Evolutionary conservation across 1,140 invertebrate species (phyloP).

Genomic region (Doryteuthis pealeii): DNA sequence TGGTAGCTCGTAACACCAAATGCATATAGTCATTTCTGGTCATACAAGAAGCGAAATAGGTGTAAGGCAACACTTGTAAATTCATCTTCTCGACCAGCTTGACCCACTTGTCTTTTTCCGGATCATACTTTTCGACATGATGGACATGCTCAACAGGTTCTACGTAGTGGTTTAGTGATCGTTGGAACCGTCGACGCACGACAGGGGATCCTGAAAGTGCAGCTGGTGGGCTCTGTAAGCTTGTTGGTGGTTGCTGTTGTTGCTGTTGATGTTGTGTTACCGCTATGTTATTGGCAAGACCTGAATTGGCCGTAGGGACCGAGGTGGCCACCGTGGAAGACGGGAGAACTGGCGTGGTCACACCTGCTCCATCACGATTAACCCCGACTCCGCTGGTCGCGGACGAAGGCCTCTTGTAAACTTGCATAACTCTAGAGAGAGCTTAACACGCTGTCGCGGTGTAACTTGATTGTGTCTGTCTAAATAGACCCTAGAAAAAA

Average conservation of each 20-base stretch:
- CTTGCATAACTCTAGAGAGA: background rate
- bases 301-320: background rate
- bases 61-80: background rate
- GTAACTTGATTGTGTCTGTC: too few relatives aligned
- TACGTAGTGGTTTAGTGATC: background rate
- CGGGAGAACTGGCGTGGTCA: background rate
- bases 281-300: background rate
- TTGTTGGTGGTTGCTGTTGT: background rate
- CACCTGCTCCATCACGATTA: background rate
- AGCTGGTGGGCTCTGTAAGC: background rate
- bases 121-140: conserved; percentile 4
- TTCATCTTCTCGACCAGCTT: conserved; percentile 6
- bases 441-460: too few relatives aligned
- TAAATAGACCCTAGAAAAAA: too few relatives aligned
- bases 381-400: background rate
- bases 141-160: conserved; percentile 6
- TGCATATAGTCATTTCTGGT: conserved; percentile 3
- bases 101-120: background rate
- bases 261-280: background rate
- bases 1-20: background rate
- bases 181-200: background rate
- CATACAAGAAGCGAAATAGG: background rate
- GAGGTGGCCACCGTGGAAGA: background rate
- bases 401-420: background rate
- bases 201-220: background rate